phyloP scores from a whole-genome alignment of 2,888 invertebrate species.

The Ypsolopha sequella region DNA sequence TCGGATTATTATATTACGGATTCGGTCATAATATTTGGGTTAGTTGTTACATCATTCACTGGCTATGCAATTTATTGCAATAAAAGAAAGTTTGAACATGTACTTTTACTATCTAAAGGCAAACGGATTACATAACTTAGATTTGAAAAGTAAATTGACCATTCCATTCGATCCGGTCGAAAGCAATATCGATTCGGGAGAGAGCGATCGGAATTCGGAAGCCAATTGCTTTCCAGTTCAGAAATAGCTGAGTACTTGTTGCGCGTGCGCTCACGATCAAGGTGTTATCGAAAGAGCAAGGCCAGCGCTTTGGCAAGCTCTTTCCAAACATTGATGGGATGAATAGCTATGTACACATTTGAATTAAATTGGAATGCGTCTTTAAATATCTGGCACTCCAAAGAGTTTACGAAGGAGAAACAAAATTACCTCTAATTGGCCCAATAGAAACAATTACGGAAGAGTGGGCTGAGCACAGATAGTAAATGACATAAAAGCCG shows the following conservation, averaged over 20 bases:
- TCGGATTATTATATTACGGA: too few species aligned
- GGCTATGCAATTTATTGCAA: too few species aligned
- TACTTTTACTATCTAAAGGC: too few species aligned
- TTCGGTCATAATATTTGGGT: too few species aligned
- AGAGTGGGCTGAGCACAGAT: neutral
- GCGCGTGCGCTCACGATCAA: constrained; percentile 20
- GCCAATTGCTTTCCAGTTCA: constrained; percentile 1
- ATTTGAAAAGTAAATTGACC: constrained; percentile 1
- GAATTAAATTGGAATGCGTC: neutral
- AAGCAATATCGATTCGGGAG: constrained; percentile 1
- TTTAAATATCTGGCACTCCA: neutral
- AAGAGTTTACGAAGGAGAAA: neutral
- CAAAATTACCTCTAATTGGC: neutral
- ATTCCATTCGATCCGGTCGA: neutral
- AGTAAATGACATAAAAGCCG: neutral
- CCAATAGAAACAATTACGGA: neutral
- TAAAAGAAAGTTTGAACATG: too few species aligned
- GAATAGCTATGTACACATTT: neutral
- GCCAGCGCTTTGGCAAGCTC: constrained; percentile 22
- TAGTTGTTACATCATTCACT: too few species aligned
- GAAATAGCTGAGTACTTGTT: constrained; percentile 8
- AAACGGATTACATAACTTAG: too few species aligned
- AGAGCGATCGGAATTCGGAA: constrained; percentile 6
- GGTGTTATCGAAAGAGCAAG: constrained; percentile 18
- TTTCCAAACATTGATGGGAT: constrained; percentile 8